phyloP scores from a whole-genome alignment of 2,113 vertebrate genomes.

The Megaceryle maxima region DNA sequence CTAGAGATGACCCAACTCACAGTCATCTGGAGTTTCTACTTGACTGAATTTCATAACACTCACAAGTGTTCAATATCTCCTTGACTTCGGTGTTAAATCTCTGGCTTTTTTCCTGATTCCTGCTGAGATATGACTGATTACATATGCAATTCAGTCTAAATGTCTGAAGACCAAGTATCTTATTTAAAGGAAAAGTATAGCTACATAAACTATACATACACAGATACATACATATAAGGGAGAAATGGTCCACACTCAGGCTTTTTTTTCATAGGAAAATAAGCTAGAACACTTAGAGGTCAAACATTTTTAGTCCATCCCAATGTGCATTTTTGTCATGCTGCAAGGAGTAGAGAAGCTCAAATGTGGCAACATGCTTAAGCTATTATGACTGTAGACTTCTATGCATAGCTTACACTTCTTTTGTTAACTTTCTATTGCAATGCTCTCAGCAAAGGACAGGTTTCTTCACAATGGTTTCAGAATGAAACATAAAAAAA shows the following conservation, averaged over 20 bases:
- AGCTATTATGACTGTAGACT: background rate
- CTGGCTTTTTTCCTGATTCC: background rate
- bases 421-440: background rate
- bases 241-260: rapidly evolving
- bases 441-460: background rate
- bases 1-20: background rate
- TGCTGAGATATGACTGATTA: background rate
- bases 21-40: background rate
- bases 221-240: background rate
- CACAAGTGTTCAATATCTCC: background rate
- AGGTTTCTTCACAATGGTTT: background rate
- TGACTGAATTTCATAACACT: background rate
- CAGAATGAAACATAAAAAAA: background rate
- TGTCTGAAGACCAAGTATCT: background rate
- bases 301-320: background rate
- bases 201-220: background rate
- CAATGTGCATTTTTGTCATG: background rate
- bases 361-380: background rate
- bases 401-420: background rate
- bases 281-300: background rate
- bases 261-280: background rate
- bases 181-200: background rate
- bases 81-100: background rate
- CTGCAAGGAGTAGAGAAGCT: background rate
- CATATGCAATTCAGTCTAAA: background rate